A percentile compares a stretch with the other conserved stretches of the same genome.
phyloP scores from a whole-genome alignment of 1,140 invertebrate species.

The Hyphantria cunea region DNA sequence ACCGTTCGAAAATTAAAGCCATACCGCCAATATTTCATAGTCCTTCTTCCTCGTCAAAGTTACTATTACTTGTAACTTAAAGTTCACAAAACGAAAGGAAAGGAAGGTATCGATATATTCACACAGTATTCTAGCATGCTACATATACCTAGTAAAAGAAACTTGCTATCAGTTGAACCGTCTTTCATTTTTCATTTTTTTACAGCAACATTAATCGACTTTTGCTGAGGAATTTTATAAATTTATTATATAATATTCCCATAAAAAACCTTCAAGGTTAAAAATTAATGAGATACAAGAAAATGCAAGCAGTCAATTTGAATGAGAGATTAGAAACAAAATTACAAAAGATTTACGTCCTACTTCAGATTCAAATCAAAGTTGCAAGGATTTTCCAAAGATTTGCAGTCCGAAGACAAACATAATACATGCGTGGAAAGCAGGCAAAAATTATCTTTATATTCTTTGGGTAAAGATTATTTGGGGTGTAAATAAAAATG shows the following conservation, averaged over 20 bases:
- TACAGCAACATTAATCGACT: background rate
- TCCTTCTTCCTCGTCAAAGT: too few species aligned
- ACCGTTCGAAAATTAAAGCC: too few species aligned
- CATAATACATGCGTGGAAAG: background rate
- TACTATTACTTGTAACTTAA: too few species aligned
- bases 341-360: slow-evolving; percentile 8
- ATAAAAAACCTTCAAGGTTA: slow-evolving; percentile 3
- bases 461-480: background rate
- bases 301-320: slow-evolving; percentile 7
- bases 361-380: slow-evolving; percentile 13
- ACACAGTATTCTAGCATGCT: too few species aligned
- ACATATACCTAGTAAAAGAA: too few species aligned
- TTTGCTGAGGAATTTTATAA: background rate
- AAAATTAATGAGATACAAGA: background rate
- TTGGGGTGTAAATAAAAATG: slow-evolving; percentile 5
- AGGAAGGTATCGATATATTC: too few species aligned
- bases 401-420: slow-evolving; percentile 15
- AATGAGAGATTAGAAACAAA: slow-evolving; percentile 21
- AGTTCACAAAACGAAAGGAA: too few species aligned
- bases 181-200: background rate
- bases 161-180: too few species aligned
- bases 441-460: background rate
- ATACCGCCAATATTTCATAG: too few species aligned
- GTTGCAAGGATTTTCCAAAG: slow-evolving; percentile 24
- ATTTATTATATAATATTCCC: background rate